Base-by-base conservation (phyloP, 1,140 invertebrate species). In the Reticulitermes speratus region DNA sequence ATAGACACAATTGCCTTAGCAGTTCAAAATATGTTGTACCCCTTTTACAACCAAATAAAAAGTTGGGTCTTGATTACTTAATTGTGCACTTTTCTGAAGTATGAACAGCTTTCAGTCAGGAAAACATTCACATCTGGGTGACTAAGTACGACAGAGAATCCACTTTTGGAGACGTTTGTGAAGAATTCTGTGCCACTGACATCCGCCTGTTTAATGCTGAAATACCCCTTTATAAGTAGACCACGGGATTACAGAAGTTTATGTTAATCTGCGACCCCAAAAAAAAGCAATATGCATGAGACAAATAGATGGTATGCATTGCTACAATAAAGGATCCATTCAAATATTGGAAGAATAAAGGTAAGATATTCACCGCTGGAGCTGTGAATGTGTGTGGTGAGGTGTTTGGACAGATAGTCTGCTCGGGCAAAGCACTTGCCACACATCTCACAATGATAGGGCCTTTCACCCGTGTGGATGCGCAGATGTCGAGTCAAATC, bases 381-480 rank as follows among this genome's bases (percentile, higher is more conserved):
- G 81, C 87, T 94, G 91, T 97, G 96, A 87, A 97, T 96, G 91
- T 97, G 96, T 9, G 96, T 97, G 85, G 96, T 97, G 86, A 97
- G 93, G 90, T 97, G 96, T 91, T 97, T 97, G 87, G 96, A 97
- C n/a, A 97, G 93, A 89, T 97, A 97, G 89, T 97, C 96, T 48
- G 96, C 96, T 16, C 96, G 91, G 19, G 96, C 96, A 91, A 97
- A 97, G 90, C 96, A 97, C 90, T 97, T 97, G 87, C 96, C 96
- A 91, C 97, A 97, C 90, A 96, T 96, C 90, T 97, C 96, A 91
- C 96, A 97, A 89, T 96, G 97, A 90, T 96, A 98, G 82, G 95
- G 97, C 88, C 96, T 93, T 90, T 97, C 96, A 44, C 96, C 96
- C 0, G 96, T 97, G 90, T 97, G 96, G 84, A 97, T 97, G 85